Conservation (phyloP, 2,888 invertebrate species). For the Tetropium fuscum region DNA sequence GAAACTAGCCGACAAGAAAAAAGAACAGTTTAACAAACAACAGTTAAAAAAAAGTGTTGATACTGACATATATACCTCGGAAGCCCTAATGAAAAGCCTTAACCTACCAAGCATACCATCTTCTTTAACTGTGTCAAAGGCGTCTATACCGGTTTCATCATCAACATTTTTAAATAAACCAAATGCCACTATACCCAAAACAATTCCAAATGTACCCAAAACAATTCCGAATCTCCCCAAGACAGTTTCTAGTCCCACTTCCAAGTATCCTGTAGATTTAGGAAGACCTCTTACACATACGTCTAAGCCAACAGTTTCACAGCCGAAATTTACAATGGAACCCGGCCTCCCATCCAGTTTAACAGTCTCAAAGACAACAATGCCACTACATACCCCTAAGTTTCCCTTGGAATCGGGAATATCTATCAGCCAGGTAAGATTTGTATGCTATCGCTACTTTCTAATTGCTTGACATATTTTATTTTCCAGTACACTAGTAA, state of each 20-base stretch:
- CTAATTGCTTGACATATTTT: slow-evolving; percentile 15
- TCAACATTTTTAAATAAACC: slow-evolving; percentile 17
- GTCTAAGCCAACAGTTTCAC: not conserved
- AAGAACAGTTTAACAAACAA: slow-evolving; percentile 60
- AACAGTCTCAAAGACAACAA: slow-evolving; percentile 43
- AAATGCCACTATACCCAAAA: slow-evolving; percentile 14
- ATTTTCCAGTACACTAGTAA: slow-evolving; percentile 27
- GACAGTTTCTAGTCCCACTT: not conserved
- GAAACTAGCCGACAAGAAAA: slow-evolving; percentile 76
- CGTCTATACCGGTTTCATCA: slow-evolving; percentile 32
- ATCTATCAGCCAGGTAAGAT: slow-evolving; percentile 61
- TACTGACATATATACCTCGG: slow-evolving; percentile 44
- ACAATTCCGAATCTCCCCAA: not conserved
- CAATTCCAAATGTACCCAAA: slow-evolving; percentile 11
- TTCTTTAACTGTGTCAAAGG: slow-evolving; percentile 69
- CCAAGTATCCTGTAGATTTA: slow-evolving; percentile 29
- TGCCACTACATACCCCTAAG: slow-evolving; percentile 46
- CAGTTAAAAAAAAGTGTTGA: slow-evolving; percentile 38
- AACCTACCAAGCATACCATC: slow-evolving; percentile 64
- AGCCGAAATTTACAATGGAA: slow-evolving; percentile 22
- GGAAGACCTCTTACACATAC: slow-evolving; percentile 2
- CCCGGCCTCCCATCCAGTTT: slow-evolving; percentile 46
- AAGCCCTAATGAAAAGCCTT: slow-evolving; percentile 44
- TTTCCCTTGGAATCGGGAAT: slow-evolving; percentile 60
- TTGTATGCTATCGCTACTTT: not conserved